Base-by-base conservation (phyloP, 2,797 vertebrate genomes). In the Brotula barbata region DNA sequence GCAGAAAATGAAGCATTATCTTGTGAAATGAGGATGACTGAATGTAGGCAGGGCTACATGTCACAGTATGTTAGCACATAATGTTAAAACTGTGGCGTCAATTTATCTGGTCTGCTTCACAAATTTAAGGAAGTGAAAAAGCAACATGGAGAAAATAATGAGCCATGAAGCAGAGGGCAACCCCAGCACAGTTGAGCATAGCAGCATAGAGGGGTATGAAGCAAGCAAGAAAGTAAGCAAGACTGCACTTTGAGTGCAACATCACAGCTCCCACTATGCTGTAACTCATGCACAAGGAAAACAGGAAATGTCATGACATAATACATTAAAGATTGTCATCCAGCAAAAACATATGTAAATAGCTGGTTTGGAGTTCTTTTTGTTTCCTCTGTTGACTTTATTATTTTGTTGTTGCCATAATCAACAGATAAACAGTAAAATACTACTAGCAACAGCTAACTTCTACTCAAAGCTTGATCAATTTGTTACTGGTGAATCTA, bases 161-260 rank as follows among this genome's bases (percentile, higher is more conserved):
- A 66, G 54, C 36, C 7, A 70, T 40, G 60, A 34, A 58, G 53
- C 51, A 51, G 33, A 64, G 42, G 53, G 55, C 60, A 61, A 37
- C 42, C 28, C 57, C 14, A 67, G 71, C 48, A 64, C 57, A 56
- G 54, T 46, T 33, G 69, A 76, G 78, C 67, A 71, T 9, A 75
- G 84, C 64, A 74, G 78, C 54, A 60, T 59, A 52, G 75, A 53
- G 45, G 64, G 61, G 81, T 77, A 81, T 64, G 77, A 41, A 63
- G 64, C 33, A 82, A 87, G 88, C 83, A 85, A 78, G n/a, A n/a
- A n/a, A n/a, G 84, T 73, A 33, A 33, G 84, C 74, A 61, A 59
- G 75, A 72, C 82, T 67, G 71, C 9, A 43, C 65, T 70, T 54
- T 44, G 71, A 75, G 68, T 75, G 78, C 77, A 75, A 52, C 28